Base-by-base conservation (phyloP, 2,797 vertebrate genomes). In the Smutsia temminckii region DNA sequence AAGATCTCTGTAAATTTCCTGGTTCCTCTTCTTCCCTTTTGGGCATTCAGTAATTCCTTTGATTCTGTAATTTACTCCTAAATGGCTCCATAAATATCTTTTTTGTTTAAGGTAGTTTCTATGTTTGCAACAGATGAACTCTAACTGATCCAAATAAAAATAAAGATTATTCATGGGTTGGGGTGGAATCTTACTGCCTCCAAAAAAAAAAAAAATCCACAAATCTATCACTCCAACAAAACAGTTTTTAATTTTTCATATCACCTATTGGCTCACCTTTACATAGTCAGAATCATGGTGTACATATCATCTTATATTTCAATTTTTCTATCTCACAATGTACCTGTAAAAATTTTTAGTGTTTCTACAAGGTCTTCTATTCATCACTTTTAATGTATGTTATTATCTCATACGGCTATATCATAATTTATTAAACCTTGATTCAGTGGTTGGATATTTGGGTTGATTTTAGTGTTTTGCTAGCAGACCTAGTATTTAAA, bases 341-440 rank as follows among this genome's bases (percentile, higher is more conserved):
- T 78, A 86, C n/a, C 68, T 95, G 40, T 16, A 92, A 79, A 83
- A 79, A 5, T 4, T 17, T 81, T 80, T 49, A 85, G 57, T 61
- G 16, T 17, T 85, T 92, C 53, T 68, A 53, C 32, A 66, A 49
- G 40, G 49, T 42, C 49, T 79, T 90, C 59, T 74, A 49, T 25
- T 34, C 23, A 91, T 72, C 27, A 37, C 83, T 86, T 91, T 85
- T 66, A 91, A 93, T 80, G 3, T 8, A 75, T 40, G 13, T 64
- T 74, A 90, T 91, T 89, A 80, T 75, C 91, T 95, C 78, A 1
- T 61, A 75, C 34, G 63, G 49, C 5, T 77, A 23, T 68, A 75
- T 86, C 71, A 94, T 81, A 84, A 94, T 94, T 87, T 80, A 69
- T 84, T 74, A 93, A 94, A 91, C 81, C 27, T 91, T 57, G 63